Evolutionary conservation across 2,113 vertebrate species (phyloP), one percentile per base, ranked within the genome.

Genomic region (Eleginops maclovinus): DNA sequence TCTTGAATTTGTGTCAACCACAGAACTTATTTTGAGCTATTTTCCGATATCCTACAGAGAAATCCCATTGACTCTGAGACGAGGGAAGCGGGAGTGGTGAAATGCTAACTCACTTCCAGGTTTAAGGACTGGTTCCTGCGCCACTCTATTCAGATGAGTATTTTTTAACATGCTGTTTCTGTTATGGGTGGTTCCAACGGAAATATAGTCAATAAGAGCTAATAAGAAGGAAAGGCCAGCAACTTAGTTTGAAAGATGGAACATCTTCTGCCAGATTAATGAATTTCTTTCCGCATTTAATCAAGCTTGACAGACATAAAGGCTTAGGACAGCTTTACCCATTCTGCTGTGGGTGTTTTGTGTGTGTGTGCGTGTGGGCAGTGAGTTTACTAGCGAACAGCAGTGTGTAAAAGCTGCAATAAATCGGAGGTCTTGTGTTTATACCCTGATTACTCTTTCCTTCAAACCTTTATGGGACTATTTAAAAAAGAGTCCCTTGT

Each of bases 371-470:
- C 47, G 53, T 5, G 62, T 22, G 72, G 10, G 40, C 14, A 46
- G 13, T 28, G 24, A 9, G 13, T 58, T 76, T 75, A 81, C 53
- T 51, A 58, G 71, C 41, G 28, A 44, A 46, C 43, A 46, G 36
- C 47, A 68, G 28, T 54, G 59, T 75, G 41, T 78, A 72, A 69
- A 81, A 78, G 66, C 21, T 7, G n/a, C 71, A 69, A 21, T 81
- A 53, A 77, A 81, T 77, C 36, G 5, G 16, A 75, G 79, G 36
- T 71, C 67, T 60, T 72, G 11, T 72, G 9, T 64, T 22, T 64
- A 73, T 72, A 77, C 81, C 61, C 77, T 84, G 36, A 83, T 86
- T 79, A 65, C 75, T 54, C 63, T 61, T 72, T 78, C 73, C 61
- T 63, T 72, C 60, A 67, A 67, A 67, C 6, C 72, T 87, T 85